phyloP scores from a whole-genome alignment of 2,888 invertebrate species.

The Caenorhabditis virilis region DNA sequence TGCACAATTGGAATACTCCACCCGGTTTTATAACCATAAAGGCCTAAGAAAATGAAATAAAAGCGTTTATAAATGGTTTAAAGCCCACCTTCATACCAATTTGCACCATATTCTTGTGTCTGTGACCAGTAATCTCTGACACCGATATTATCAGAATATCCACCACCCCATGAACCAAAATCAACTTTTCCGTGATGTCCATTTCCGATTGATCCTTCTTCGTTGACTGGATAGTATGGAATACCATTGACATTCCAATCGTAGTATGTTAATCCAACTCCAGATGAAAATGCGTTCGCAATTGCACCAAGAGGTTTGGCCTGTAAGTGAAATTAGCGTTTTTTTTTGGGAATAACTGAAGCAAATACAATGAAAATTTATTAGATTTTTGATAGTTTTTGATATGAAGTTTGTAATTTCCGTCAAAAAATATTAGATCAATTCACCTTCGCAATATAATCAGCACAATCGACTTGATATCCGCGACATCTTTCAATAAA shows the following conservation, averaged over 20 bases:
- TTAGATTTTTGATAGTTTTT: constrained; percentile 1
- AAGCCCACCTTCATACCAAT: constrained; percentile 56
- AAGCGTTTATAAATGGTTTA: too few relatives aligned
- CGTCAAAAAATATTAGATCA: too few relatives aligned
- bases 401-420: too few relatives aligned
- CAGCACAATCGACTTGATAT: constrained; percentile 51
- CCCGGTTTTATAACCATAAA: constrained; percentile 59
- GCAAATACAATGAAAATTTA: too few relatives aligned
- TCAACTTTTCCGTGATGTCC: constrained; percentile 63
- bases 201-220: constrained; percentile 58
- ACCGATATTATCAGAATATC: constrained; percentile 57
- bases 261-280: constrained; percentile 57
- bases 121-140: constrained; percentile 60
- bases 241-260: constrained; percentile 62
- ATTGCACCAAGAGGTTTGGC: constrained; percentile 53
- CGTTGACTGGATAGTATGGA: constrained; percentile 60
- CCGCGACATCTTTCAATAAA: constrained; percentile 56
- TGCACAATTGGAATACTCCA: constrained; percentile 61
- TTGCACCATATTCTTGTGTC: constrained; percentile 55
- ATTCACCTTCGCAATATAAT: constrained; percentile 37
- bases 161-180: constrained; percentile 61
- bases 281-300: constrained; percentile 59
- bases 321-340: constrained; percentile 1
- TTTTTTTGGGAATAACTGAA: too few relatives aligned
- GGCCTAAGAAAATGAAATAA: constrained; percentile 21